Conservation (phyloP, 2,797 vertebrate genomes). For the Cossypha caffra region DNA sequence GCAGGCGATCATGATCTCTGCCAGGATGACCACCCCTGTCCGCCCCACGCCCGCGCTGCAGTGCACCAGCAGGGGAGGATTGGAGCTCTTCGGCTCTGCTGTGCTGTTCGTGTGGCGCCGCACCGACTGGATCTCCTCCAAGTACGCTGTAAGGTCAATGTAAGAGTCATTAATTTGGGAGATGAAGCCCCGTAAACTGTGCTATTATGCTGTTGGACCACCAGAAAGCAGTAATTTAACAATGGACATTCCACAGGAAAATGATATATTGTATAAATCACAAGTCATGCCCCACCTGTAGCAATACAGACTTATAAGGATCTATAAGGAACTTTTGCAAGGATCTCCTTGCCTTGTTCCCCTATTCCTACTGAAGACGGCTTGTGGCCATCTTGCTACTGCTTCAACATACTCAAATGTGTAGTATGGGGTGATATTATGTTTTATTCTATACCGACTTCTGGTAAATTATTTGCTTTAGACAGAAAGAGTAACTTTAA, state of each 20-base stretch:
- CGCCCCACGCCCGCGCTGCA: constrained; percentile 96
- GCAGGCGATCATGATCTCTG: constrained; percentile 96
- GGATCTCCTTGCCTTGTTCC: not conserved
- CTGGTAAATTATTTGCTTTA: not conserved
- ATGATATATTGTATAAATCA: not conserved
- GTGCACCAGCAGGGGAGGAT: constrained; percentile 91
- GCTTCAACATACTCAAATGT: not conserved
- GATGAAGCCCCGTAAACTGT: not conserved
- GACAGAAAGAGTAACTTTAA: not conserved
- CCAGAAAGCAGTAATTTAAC: not conserved
- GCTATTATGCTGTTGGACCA: not conserved
- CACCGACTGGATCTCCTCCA: constrained; percentile 98
- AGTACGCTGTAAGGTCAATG: constrained; percentile 81
- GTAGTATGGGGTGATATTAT: not conserved
- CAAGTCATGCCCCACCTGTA: not conserved
- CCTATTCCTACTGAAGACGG: accelerated
- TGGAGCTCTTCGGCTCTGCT: constrained; percentile 84
- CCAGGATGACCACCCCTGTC: constrained; percentile 92
- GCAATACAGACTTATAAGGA: not conserved
- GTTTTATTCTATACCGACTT: not conserved
- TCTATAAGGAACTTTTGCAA: not conserved
- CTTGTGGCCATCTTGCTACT: not conserved
- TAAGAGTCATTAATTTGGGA: not conserved
- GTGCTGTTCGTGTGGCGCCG: constrained; percentile 95
- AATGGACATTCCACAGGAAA: not conserved